These are phyloP conservation scores for Cyaniris semiargus DNA, from an alignment of 2,888 invertebrate genomes.

Conservation along the genomic window DNA sequence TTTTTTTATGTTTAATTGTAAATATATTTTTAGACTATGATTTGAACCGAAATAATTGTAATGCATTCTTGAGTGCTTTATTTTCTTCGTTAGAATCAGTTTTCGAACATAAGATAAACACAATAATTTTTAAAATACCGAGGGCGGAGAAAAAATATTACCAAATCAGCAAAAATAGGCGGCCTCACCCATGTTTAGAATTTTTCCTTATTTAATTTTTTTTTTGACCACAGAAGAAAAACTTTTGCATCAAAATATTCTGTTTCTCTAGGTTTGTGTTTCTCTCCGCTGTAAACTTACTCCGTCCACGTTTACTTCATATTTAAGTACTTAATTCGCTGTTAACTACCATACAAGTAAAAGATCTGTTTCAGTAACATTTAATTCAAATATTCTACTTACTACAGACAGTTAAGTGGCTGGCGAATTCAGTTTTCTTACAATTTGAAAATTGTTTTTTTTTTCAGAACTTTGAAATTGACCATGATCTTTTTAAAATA, in stretches of 20 bases:
- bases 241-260: constrained; percentile 14
- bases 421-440: constrained; percentile 1
- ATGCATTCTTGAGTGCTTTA: too few relatives aligned
- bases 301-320: constrained; percentile 74
- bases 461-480: neutral
- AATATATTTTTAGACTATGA: too few relatives aligned
- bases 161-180: too few relatives aligned
- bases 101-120: too few relatives aligned
- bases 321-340: constrained; percentile 75
- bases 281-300: constrained; percentile 53
- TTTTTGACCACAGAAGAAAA: neutral
- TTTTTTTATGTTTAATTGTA: too few relatives aligned
- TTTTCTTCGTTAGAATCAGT: too few relatives aligned
- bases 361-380: neutral
- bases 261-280: neutral
- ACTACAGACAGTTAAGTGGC: neutral
- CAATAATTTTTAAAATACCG: too few relatives aligned
- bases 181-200: too few relatives aligned
- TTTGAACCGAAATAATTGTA: too few relatives aligned
- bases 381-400: neutral
- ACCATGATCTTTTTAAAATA: neutral
- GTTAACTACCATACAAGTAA: constrained; percentile 48
- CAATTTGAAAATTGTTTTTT: neutral
- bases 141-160: too few relatives aligned
- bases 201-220: neutral